Base-by-base conservation (phyloP, 2,113 vertebrate genomes). In the Scytalopus superciliaris region DNA sequence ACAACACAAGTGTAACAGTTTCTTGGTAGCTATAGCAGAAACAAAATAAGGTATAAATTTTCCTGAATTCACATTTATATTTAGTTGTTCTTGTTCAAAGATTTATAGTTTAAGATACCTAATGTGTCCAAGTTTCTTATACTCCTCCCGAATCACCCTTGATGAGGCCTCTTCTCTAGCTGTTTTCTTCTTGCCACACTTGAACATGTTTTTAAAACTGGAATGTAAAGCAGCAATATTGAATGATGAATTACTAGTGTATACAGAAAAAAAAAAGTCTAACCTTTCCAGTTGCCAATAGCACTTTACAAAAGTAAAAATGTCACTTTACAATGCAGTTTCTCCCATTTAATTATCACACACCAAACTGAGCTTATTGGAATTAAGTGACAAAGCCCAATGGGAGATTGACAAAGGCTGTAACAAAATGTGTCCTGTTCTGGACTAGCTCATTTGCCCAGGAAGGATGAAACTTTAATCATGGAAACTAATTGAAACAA, bases 1-100 rank as follows among this genome's bases (percentile, higher is more conserved):
- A 99, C 23, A 99, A 95, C 18, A 98, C 49, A 81, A 98, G 89
- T 14, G 99, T 99, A 79, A 99, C 92, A 35, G 97, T 97, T 98
- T 99, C 99, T 97, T 99, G 99, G 87, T 96, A 98, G 85, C 99
- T 99, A 90, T 7, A 92, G 62, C 60, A 96, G 96, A 95, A 97
- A 86, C 55, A 81, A 42, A 94, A 64, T 13, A 6, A 37, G 13
- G 79, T 87, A 93, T 93, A 73, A 25, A 56, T 75, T 93, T 96
- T 88, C 45, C 86, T 39, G 57, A 67, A 86, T 84, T 89, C 27
- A 59, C 30, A 80, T 19, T 53, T 83, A 33, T 16, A 79, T 93
- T 82, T 90, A 83, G 69, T 90, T 28, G 5, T 17, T 68, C 33
- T 52, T 72, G 9, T 35, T 79, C 84, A 39, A 49, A 77, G 66